These are phyloP conservation scores for Noctua fimbriata DNA, from an alignment of 2,888 invertebrate species.

Conservation along the genomic window DNA sequence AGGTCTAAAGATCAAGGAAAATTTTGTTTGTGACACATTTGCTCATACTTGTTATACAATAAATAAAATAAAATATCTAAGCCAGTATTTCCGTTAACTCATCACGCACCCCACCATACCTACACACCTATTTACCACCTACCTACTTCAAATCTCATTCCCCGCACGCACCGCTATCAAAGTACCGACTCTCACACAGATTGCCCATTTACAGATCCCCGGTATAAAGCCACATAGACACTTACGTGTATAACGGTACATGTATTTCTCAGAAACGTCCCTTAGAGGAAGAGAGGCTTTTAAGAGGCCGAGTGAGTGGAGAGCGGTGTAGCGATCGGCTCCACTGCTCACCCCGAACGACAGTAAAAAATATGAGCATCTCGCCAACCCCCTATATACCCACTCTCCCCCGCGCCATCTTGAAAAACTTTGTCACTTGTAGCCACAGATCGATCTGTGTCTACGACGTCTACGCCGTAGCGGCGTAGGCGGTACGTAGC, in stretches of 20 bases:
- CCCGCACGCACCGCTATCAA: constrained; percentile 66
- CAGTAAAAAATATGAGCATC: constrained; percentile 91
- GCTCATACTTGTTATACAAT: too few species aligned
- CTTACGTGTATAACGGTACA: constrained; percentile 81
- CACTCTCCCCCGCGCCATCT: constrained; percentile 84
- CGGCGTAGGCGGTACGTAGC: constrained; percentile 65
- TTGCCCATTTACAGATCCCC: constrained; percentile 76
- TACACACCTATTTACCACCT: constrained; percentile 19
- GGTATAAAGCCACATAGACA: constrained; percentile 79
- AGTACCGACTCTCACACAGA: constrained; percentile 70
- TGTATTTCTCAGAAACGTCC: constrained; percentile 83
- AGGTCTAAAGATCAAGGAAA: too few species aligned
- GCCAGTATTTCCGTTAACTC: constrained; percentile 5
- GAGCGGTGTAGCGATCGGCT: constrained; percentile 90
- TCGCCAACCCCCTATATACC: constrained; percentile 84
- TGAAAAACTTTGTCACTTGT: constrained; percentile 90
- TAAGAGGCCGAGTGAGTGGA: constrained; percentile 89
- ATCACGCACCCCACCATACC: not conserved
- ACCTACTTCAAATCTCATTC: constrained; percentile 55
- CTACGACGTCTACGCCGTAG: constrained; percentile 81
- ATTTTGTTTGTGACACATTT: too few species aligned
- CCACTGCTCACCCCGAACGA: constrained; percentile 89
- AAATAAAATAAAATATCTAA: too few species aligned
- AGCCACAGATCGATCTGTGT: constrained; percentile 89
- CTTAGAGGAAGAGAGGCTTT: constrained; percentile 84